These are phyloP conservation scores for Cephalopachus bancanus DNA, from an alignment of 2,797 vertebrate genomes.

Conservation along the genomic window DNA sequence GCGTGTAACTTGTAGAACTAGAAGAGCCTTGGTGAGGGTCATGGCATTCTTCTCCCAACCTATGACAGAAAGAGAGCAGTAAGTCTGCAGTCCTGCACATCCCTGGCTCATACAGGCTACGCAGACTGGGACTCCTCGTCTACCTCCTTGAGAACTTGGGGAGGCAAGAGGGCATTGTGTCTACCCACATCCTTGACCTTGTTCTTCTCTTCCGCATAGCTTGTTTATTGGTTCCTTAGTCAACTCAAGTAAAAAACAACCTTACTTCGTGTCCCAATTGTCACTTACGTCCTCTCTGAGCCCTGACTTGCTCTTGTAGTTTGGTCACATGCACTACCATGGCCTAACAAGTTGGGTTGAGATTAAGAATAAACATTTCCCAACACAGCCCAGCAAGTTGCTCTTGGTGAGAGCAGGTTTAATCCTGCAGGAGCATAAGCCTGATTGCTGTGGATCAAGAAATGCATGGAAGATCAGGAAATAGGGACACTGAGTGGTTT, in stretches of 20 bases:
- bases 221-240: not conserved
- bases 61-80: accelerated
- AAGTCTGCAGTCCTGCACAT: not conserved
- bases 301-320: too few species aligned
- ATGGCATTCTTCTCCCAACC: too few species aligned
- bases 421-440: not conserved
- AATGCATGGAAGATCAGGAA: not conserved
- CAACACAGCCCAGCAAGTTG: not conserved
- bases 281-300: not conserved
- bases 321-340: not conserved
- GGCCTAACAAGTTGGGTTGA: not conserved
- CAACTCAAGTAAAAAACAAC: not conserved
- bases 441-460: not conserved
- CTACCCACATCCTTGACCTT: not conserved
- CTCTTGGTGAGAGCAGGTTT: not conserved
- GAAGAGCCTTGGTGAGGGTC: not conserved
- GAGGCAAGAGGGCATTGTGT: not conserved
- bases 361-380: not conserved
- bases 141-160: accelerated
- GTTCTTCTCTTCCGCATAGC: not conserved
- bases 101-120: accelerated
- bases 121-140: too few species aligned
- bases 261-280: accelerated
- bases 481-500: accelerated
- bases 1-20: accelerated